Evolutionary conservation across 2,888 invertebrate species (phyloP).

Genomic region (Glyphotaelius pellucidus): DNA sequence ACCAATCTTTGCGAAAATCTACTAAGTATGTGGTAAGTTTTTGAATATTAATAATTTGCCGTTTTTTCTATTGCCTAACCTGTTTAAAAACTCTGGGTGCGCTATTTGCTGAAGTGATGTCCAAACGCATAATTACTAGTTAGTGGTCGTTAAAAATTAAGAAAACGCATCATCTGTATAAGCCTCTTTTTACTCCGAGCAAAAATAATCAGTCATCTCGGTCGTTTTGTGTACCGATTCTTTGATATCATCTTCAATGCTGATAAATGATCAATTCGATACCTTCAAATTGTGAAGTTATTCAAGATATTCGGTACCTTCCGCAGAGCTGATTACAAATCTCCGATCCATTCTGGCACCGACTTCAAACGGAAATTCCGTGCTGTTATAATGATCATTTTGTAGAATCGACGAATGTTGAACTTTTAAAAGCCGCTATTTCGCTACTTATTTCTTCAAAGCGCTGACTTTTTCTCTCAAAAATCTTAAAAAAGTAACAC

Average conservation of each 20-base stretch:
- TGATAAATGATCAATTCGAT: constrained; percentile 30
- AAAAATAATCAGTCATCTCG: not conserved
- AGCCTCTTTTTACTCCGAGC: not conserved
- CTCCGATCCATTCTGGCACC: not conserved
- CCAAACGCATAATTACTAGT: too few species aligned
- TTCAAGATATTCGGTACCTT: not conserved
- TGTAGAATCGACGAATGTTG: not conserved
- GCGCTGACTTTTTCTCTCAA: not conserved
- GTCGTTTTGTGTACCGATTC: not conserved
- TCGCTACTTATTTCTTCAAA: constrained; percentile 9
- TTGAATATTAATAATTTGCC: too few species aligned
- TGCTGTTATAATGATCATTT: not conserved
- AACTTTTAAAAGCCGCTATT: not conserved
- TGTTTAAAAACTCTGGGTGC: too few species aligned
- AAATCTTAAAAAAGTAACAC: not conserved
- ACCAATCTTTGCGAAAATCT: too few species aligned
- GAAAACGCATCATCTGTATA: not conserved
- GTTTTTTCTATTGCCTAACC: too few species aligned
- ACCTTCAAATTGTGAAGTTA: constrained; percentile 35
- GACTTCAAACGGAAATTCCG: not conserved
- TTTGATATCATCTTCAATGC: constrained; percentile 48
- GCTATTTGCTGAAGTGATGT: too few species aligned
- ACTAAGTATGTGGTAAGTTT: too few species aligned
- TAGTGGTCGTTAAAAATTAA: too few species aligned
- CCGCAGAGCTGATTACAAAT: not conserved